A percentile compares a stretch with the other conserved stretches of the same genome.
phyloP scores from a whole-genome alignment of 2,888 invertebrate genomes.

The Coelogynopora nodosa region DNA sequence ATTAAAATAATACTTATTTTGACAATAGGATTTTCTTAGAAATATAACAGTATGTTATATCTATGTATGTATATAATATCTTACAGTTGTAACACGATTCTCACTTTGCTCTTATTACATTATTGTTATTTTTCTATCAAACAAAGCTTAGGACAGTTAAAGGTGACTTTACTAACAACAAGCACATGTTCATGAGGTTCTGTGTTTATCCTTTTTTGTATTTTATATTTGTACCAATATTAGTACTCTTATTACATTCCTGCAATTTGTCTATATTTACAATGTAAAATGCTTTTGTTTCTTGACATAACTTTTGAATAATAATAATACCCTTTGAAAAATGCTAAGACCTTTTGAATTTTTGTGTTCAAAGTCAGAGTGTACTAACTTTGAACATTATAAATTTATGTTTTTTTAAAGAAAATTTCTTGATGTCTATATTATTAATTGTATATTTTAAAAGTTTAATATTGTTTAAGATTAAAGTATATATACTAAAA shows the following conservation, averaged over 20 bases:
- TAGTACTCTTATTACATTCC: slow-evolving; percentile 13
- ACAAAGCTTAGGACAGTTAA: background rate
- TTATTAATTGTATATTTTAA: too few relatives aligned
- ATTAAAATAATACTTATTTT: background rate
- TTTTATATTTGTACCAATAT: background rate
- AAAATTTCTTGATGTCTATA: too few relatives aligned
- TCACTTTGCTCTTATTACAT: slow-evolving; percentile 19
- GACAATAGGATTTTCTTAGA: background rate
- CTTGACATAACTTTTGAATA: slow-evolving; percentile 10
- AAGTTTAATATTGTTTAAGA: too few relatives aligned
- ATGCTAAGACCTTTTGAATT: background rate
- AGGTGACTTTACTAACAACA: slow-evolving; percentile 22
- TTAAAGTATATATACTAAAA: too few relatives aligned
- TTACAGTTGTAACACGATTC: slow-evolving; percentile 1
- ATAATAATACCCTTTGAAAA: slow-evolving; percentile 17
- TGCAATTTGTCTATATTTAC: slow-evolving; percentile 26
- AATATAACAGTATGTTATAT: background rate
- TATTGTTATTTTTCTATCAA: slow-evolving; percentile 15
- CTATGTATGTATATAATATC: too few relatives aligned
- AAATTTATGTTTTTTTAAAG: slow-evolving; percentile 57
- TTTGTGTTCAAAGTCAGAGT: background rate
- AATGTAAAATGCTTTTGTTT: slow-evolving; percentile 18
- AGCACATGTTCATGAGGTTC: background rate
- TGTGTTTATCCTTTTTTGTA: background rate
- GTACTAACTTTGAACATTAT: slow-evolving; percentile 21